Conservation (phyloP, 2,888 invertebrate species). For the Drosophila picticornis region DNA sequence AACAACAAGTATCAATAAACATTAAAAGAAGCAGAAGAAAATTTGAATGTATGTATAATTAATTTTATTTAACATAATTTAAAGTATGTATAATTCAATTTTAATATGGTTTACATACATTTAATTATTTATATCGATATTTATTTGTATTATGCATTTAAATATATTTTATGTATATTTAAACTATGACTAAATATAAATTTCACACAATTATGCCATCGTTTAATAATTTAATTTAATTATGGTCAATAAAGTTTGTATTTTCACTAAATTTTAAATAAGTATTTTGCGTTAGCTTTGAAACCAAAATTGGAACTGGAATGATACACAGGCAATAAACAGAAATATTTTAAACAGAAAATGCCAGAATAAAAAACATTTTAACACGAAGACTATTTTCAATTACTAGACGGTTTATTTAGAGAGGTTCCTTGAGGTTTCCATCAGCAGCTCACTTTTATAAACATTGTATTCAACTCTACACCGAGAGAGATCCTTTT, state of each 20-base stretch:
- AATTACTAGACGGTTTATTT: slow-evolving; percentile 45
- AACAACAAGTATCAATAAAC: slow-evolving; percentile 4
- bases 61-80: slow-evolving; percentile 80
- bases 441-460: slow-evolving; percentile 23
- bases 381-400: slow-evolving; percentile 44
- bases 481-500: slow-evolving; percentile 50
- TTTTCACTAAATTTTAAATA: slow-evolving; percentile 58
- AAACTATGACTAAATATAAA: slow-evolving; percentile 80
- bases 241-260: slow-evolving; percentile 45
- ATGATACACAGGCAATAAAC: slow-evolving; percentile 75
- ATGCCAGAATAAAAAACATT: slow-evolving; percentile 38
- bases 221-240: slow-evolving; percentile 58
- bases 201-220: slow-evolving; percentile 71
- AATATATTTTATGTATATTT: slow-evolving; percentile 78
- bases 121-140: slow-evolving; percentile 66
- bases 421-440: slow-evolving; percentile 47
- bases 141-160: slow-evolving; percentile 73
- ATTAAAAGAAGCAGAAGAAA: background rate
- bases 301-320: slow-evolving; percentile 56
- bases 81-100: slow-evolving; percentile 77
- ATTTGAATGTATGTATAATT: slow-evolving; percentile 66
- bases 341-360: slow-evolving; percentile 48
- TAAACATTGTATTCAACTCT: slow-evolving; percentile 38
- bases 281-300: slow-evolving; percentile 35
- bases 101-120: slow-evolving; percentile 79